These are phyloP conservation scores for Cephus nigrinus DNA, from an alignment of 2,888 invertebrate species.

Conservation along the genomic window DNA sequence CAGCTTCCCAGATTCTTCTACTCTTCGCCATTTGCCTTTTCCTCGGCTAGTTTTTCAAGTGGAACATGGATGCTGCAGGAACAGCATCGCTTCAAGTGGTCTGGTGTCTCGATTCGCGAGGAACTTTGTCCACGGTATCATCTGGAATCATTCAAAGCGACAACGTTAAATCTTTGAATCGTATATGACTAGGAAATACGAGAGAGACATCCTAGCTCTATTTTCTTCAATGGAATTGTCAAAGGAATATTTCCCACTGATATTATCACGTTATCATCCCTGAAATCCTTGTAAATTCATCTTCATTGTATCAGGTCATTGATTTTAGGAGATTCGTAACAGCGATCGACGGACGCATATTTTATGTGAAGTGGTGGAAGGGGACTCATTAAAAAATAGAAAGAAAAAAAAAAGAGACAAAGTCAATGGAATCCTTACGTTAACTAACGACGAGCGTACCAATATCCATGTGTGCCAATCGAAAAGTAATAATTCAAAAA, in stretches of 20 bases:
- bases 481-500: too few species aligned
- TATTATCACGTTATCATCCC: neutral
- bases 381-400: neutral
- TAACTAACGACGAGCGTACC: constrained; percentile 4
- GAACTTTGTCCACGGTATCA: constrained; percentile 37
- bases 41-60: constrained; percentile 21
- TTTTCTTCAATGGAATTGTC: constrained; percentile 32
- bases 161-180: neutral
- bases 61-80: neutral
- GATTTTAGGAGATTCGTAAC: neutral
- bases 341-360: too few species aligned
- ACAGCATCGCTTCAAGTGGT: neutral
- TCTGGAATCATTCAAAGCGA: neutral
- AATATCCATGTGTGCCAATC: too few species aligned
- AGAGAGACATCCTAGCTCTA: neutral
- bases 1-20: constrained; percentile 11
- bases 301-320: neutral
- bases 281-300: neutral
- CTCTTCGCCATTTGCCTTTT: constrained; percentile 26
- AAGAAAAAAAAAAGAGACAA: neutral
- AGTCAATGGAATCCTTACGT: constrained; percentile 32
- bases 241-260: constrained; percentile 11
- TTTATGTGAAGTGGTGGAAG: neutral
- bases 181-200: neutral
- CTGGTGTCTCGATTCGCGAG: constrained; percentile 42